Base-by-base conservation (phyloP, 2,797 vertebrate genomes). In the Karalla daura region DNA sequence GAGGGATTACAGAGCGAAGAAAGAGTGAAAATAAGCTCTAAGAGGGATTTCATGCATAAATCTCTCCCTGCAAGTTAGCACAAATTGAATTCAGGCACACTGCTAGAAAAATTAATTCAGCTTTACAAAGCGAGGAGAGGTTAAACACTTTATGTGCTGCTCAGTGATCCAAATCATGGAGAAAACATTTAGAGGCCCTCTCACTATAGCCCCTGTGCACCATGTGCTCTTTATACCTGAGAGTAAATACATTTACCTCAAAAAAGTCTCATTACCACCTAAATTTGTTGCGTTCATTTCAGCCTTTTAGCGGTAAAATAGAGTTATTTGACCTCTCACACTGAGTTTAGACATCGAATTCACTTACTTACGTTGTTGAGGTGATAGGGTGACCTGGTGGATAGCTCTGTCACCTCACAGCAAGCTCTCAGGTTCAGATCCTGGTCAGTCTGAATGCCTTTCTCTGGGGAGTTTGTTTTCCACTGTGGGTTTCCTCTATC, bases 121-220 rank as follows among this genome's bases (percentile, higher is more conserved):
- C 92, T 91, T 91, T 91, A 92, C 90, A 93, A 92, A 91, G 90
- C 89, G 88, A 76, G 80, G 78, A 91, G 91, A 93, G 92, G 90
- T 94, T 92, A 91, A 91, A 92, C 88, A 92, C 87, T 93, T 90
- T 87, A 88, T 92, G 89, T 90, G 92, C 88, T 91, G 90, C 84
- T 92, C 90, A 85, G 84, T 94, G 93, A 94, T 92, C 92, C 91
- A 86, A 82, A 89, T 91, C 91, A 87, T 86, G 87, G 86, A 90
- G 90, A 92, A 94, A 93, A 93, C 90, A 93, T 88, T 94, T 87
- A 86, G 82, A 88, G 86, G 89, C 81, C 75, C 89, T 90, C 81
- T 89, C 64, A 76, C 73, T 65, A 72, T 74, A 69, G 73, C 70
- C 73, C 23, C 36, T 46, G 43, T 53, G 65, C 54, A 79, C 79